Evolutionary conservation across 2,113 vertebrate species (phyloP).

Genomic region (Crotophaga sulcirostris): DNA sequence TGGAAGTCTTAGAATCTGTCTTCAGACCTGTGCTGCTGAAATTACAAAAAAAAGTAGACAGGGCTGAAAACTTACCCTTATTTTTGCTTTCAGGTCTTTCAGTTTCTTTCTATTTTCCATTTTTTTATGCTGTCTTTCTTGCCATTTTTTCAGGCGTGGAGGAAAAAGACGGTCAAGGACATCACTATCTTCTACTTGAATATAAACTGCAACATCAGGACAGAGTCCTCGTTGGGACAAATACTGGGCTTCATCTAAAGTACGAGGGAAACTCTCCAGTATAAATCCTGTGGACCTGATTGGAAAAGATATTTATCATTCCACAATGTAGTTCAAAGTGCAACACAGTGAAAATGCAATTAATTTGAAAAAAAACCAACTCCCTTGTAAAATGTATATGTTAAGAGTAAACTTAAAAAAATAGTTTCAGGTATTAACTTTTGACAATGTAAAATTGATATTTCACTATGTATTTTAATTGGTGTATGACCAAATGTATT

Average conservation of each 20-base stretch:
- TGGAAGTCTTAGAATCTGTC: not conserved
- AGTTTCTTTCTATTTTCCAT: slow-evolving; percentile 71
- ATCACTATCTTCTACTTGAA: slow-evolving; percentile 79
- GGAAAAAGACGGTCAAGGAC: slow-evolving; percentile 83
- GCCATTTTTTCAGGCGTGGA: slow-evolving; percentile 79
- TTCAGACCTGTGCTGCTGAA: not conserved
- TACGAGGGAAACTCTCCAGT: slow-evolving; percentile 89
- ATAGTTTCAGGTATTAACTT: not conserved
- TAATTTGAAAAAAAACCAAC: not conserved
- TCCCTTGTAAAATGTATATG: not conserved
- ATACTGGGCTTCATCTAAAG: slow-evolving; percentile 80
- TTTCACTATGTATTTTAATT: not conserved
- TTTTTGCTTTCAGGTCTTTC: slow-evolving; percentile 77
- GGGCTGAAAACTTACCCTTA: slow-evolving; percentile 71
- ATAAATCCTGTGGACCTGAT: slow-evolving; percentile 91
- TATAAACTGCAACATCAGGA: slow-evolving; percentile 80
- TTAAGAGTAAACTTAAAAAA: not conserved
- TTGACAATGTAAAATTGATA: not conserved
- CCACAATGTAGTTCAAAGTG: not conserved
- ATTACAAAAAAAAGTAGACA: not conserved
- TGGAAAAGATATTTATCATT: not conserved
- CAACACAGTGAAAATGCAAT: not conserved
- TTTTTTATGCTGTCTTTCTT: slow-evolving; percentile 60
- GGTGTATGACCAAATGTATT: not conserved
- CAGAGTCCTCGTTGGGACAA: slow-evolving; percentile 82